These are phyloP conservation scores for Acrocephalus scirpaceus DNA, from an alignment of 2,797 vertebrate species.

Conservation along the genomic window DNA sequence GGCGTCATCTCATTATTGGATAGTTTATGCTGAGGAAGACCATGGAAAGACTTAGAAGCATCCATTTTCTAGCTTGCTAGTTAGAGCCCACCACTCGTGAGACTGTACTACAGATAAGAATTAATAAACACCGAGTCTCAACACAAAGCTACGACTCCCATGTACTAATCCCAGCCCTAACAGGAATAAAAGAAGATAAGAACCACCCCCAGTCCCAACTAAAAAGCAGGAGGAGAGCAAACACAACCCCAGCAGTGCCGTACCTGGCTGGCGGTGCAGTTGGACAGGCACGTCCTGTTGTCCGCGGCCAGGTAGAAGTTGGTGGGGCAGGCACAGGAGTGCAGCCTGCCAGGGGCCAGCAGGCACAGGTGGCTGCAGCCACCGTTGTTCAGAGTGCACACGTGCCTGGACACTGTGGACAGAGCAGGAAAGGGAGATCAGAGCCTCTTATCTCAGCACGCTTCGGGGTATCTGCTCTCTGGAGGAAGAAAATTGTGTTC, in stretches of 20 bases:
- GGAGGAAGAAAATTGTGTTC: not conserved
- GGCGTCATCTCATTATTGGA: not conserved
- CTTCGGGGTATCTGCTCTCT: not conserved
- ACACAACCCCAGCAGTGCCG: accelerated
- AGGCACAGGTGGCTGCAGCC: constrained; percentile 97
- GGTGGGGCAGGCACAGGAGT: constrained; percentile 92
- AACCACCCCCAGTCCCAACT: no score
- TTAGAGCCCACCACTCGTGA: not conserved
- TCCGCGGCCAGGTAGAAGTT: constrained; percentile 95
- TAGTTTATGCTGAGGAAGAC: not conserved
- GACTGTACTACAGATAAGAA: not conserved
- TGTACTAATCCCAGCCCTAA: not conserved
- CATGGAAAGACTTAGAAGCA: not conserved
- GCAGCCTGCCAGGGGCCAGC: constrained; percentile 85
- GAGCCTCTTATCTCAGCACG: not conserved
- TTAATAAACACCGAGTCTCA: not conserved
- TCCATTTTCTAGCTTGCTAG: not conserved
- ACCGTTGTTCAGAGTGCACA: constrained; percentile 89
- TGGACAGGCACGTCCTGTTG: constrained; percentile 92
- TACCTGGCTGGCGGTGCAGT: constrained; percentile 97
- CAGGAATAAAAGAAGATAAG: not conserved
- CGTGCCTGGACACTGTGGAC: constrained; percentile 86
- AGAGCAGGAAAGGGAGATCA: constrained; percentile 15
- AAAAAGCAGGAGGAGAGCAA: no score
- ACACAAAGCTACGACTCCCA: not conserved